A percentile compares a stretch with the other conserved stretches of the same genome.
These are phyloP conservation scores for Sebastes trivittatus DNA, from an alignment of 2,797 vertebrate genomes.

Conservation along the genomic window DNA sequence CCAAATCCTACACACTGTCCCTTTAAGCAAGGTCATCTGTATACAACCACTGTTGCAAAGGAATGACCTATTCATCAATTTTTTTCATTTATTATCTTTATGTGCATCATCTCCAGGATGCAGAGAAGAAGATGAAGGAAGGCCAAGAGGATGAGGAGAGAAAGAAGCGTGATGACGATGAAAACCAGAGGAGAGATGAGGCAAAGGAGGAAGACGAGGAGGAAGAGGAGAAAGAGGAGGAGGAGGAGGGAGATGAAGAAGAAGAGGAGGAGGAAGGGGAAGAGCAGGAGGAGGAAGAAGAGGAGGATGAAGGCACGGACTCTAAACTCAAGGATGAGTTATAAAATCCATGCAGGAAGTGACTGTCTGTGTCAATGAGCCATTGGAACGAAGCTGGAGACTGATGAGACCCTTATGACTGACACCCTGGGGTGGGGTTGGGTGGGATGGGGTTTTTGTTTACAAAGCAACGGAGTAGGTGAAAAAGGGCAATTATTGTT, in stretches of 20 bases:
- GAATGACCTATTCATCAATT: neutral
- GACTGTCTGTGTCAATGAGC: constrained; percentile 56
- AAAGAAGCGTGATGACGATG: constrained; percentile 81
- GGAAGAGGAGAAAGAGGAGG: constrained; percentile 65
- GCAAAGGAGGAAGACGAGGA: constrained; percentile 75
- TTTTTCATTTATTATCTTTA: neutral
- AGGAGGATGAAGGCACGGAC: constrained; percentile 77
- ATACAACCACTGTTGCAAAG: no score
- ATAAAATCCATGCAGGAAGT: constrained; percentile 74
- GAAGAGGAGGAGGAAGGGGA: constrained; percentile 57
- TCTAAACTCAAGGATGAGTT: constrained; percentile 85
- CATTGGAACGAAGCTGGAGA: constrained; percentile 45
- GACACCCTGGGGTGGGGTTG: constrained; percentile 39
- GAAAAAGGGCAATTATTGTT: constrained; percentile 52
- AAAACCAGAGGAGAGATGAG: constrained; percentile 77
- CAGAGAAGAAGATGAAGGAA: constrained; percentile 86
- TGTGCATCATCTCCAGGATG: constrained; percentile 65
- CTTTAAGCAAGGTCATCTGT: neutral
- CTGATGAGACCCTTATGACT: constrained; percentile 51
- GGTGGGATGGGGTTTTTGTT: constrained; percentile 67
- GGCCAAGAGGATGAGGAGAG: constrained; percentile 81
- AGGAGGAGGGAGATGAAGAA: constrained; percentile 58
- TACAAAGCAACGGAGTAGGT: constrained; percentile 61
- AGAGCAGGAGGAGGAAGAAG: constrained; percentile 67
- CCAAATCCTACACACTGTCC: no score